Base-by-base conservation (phyloP, 2,888 invertebrate species). In the Lymantria monacha region DNA sequence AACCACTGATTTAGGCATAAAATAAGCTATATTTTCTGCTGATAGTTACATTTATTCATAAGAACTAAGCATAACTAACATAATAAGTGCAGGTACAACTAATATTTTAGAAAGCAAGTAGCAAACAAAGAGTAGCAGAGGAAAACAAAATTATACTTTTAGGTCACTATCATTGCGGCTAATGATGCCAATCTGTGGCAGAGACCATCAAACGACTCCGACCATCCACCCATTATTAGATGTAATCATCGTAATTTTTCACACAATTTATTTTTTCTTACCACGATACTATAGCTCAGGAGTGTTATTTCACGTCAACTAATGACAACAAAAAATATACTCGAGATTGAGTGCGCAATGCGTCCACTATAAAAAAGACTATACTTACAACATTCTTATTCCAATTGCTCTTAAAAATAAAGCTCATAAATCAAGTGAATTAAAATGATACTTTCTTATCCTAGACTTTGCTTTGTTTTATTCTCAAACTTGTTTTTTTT, bases 241-340 rank as follows among this genome's bases (percentile, higher is more conserved):
- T 76, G 85, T 88, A 90, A 91, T 89, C 89, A 88, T 88, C 82
- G 87, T 88, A 87, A 90, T 90, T 90, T 90, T 91, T 90, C 89
- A 90, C 91, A 88, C 89, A 88, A 87, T 90, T 86, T 87, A 81
- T 87, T 90, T 87, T 85, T 86, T 82, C 76, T 64, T 76, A 73
- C 74, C 73, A 72, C 79, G 77, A 73, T 80, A 81, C 79, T 76
- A 73, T 69, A 69, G 69, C 73, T 76, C 74, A 70, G 70, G 74
- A 81, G 80, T 81, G 82, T 83, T 84, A 81, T 83, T 85, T 80
- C 81, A 81, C 81, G 83, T 85, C 86, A 78, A 79, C 85, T 90
- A 90, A 90, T 90, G 87, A 87, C 76, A 82, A 85, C 84, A 89
- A 89, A 88, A 90, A 90, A 87, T 78, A 61, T 45, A 67, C 51